phyloP scores from a whole-genome alignment of 1,140 invertebrate genomes.

The Halotydeus destructor region DNA sequence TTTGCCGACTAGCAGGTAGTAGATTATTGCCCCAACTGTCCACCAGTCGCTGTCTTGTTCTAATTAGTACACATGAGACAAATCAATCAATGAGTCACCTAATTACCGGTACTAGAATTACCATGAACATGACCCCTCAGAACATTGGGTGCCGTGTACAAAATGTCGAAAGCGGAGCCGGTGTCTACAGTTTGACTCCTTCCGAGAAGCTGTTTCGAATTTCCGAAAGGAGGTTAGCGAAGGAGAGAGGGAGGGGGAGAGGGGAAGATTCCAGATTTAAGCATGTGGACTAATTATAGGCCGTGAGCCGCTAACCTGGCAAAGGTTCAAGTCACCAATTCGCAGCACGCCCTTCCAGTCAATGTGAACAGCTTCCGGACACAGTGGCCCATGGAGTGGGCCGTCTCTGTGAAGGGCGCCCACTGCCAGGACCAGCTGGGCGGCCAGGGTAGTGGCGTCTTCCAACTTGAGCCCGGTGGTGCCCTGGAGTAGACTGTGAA shows the following conservation, averaged over 20 bases:
- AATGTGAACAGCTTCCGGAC: not conserved
- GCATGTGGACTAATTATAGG: not conserved
- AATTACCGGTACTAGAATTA: not conserved
- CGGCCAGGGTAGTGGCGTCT: too few species aligned
- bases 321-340: not conserved
- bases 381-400: not conserved
- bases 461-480: too few species aligned
- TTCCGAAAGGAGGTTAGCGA: not conserved
- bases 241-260: not conserved
- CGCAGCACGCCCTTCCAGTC: not conserved
- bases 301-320: not conserved
- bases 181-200: not conserved
- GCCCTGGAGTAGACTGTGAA: too few species aligned
- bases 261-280: not conserved
- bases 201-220: not conserved
- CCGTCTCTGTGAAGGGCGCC: not conserved
- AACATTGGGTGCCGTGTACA: not conserved
- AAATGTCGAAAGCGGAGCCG: not conserved
- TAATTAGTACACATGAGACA: too few species aligned
- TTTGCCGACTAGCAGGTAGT: not conserved
- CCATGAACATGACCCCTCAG: not conserved
- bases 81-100: too few species aligned
- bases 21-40: not conserved
- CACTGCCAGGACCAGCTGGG: not conserved
- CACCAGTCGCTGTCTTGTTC: not conserved